phyloP scores from a whole-genome alignment of 1,140 invertebrate species.

The Camponotus floridanus region DNA sequence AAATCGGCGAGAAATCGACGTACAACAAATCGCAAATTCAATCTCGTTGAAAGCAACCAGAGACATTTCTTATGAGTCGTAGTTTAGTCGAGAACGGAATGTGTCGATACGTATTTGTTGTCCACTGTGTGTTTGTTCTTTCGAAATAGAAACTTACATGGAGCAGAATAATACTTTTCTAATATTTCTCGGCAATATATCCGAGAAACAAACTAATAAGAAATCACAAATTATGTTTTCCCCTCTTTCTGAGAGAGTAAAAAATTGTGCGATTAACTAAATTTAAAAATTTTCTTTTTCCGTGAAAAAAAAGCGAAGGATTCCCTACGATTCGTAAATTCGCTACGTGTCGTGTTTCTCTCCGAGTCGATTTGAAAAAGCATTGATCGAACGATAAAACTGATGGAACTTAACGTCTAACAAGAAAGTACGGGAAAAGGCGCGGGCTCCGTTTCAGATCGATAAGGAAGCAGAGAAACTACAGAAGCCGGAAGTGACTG shows the following conservation, averaged over 20 bases:
- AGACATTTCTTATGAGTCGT: not conserved
- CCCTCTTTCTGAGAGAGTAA: not conserved
- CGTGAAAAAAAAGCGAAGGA: constrained; percentile 3
- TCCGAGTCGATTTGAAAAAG: constrained; percentile 21
- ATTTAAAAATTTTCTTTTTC: not conserved
- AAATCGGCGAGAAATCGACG: not conserved
- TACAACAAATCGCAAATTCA: constrained; percentile 11
- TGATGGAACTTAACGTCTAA: constrained; percentile 53
- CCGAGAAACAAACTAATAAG: not conserved
- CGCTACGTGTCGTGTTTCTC: constrained; percentile 38
- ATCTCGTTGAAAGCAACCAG: not conserved
- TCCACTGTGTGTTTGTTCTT: not conserved
- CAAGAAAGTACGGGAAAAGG: constrained; percentile 58
- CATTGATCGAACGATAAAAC: constrained; percentile 55
- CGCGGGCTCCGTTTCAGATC: constrained; percentile 33
- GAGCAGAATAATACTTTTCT: not conserved
- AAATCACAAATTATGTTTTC: not conserved
- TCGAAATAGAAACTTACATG: constrained; percentile 11
- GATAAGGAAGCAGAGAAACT: constrained; percentile 59
- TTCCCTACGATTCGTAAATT: constrained; percentile 18
- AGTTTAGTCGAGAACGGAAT: not conserved
- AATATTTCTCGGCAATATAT: not conserved
- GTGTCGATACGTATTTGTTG: not conserved
- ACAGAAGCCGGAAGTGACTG: constrained; percentile 65
- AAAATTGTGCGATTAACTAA: not conserved